phyloP scores from a whole-genome alignment of 37 sponge, comb jelly and placozoan species.

The Petrosia ficiformis region DNA sequence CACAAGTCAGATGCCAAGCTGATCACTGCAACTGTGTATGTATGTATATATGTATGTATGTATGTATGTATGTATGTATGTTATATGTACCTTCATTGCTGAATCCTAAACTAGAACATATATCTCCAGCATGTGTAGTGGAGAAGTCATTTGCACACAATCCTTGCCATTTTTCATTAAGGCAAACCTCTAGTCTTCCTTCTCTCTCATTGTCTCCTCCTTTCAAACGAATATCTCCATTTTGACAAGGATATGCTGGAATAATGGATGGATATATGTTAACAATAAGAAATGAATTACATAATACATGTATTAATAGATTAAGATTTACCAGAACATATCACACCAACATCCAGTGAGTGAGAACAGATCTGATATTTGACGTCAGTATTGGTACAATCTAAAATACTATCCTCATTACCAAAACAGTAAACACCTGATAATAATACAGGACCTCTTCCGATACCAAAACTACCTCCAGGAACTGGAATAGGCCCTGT shows the following conservation, averaged over 20 bases:
- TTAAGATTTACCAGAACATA: slow-evolving; percentile 17
- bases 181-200: slow-evolving; percentile 8
- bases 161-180: not conserved
- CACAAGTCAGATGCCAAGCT: no score
- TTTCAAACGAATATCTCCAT: not conserved
- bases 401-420: not conserved
- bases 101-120: not conserved
- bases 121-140: not conserved
- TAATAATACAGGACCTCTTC: slow-evolving; percentile 25
- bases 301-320: not conserved
- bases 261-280: not conserved
- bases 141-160: not conserved
- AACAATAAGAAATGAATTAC: not conserved
- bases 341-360: slow-evolving; percentile 39
- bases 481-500: slow-evolving; percentile 3
- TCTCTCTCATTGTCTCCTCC: slow-evolving; percentile 7
- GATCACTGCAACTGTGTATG: no score
- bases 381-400: slow-evolving; percentile 5
- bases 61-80: no score
- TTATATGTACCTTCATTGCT: not conserved
- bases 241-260: not conserved
- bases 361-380: slow-evolving; percentile 24
- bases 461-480: slow-evolving; percentile 5
- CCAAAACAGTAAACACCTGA: slow-evolving; percentile 10
- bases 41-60: no score